Percentiles rank a stretch among this genome's conserved stretches.
These are phyloP conservation scores for Lonchura striata DNA, from an alignment of 2,113 vertebrate genomes.

Conservation along the genomic window DNA sequence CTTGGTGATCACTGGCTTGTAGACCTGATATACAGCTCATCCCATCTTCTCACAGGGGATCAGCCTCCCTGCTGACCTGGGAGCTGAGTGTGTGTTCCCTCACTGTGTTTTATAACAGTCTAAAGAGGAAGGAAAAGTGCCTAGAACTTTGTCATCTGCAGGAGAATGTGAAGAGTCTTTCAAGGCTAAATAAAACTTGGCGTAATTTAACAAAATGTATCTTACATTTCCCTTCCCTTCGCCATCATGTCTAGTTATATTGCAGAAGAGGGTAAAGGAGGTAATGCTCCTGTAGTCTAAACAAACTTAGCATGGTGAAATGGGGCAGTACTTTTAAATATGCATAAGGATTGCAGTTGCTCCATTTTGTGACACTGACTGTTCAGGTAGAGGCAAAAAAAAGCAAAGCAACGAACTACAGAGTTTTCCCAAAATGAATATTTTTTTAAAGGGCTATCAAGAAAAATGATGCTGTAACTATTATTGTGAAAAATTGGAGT, in stretches of 20 bases:
- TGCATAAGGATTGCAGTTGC: constrained; percentile 43
- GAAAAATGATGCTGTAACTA: constrained; percentile 13
- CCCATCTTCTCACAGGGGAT: neutral
- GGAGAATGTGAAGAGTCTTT: neutral
- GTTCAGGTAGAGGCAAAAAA: neutral
- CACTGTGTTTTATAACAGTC: neutral
- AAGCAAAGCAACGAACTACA: neutral
- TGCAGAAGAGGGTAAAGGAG: constrained; percentile 40
- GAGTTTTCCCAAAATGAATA: constrained; percentile 1
- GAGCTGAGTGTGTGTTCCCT: neutral
- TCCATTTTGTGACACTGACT: constrained; percentile 27
- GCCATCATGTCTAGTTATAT: neutral
- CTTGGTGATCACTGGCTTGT: neutral
- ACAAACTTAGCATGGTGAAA: constrained; percentile 5
- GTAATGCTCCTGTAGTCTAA: constrained; percentile 35
- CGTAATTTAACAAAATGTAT: neutral
- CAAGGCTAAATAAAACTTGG: neutral
- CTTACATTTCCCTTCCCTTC: neutral
- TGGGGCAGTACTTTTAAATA: constrained; percentile 47
- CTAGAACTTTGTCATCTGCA: neutral
- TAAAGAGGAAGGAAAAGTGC: neutral
- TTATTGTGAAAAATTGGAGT: constrained; percentile 42
- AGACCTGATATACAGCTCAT: neutral
- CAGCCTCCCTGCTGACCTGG: neutral
- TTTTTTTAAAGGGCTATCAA: constrained; percentile 1